Conservation (phyloP, 2,113 vertebrate genomes). For the Engraulis encrasicolus region DNA sequence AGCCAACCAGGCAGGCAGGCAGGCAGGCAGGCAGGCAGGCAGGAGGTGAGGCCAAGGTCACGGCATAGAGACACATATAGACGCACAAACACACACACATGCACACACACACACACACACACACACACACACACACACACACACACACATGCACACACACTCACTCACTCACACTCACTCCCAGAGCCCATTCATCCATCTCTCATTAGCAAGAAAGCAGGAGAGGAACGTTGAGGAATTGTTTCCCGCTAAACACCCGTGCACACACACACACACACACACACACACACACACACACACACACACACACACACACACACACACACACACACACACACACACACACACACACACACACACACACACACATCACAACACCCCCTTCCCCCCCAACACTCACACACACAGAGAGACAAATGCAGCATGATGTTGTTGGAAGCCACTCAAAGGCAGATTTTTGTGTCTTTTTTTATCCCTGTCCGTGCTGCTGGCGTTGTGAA, state of each 20-base stretch:
- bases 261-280: not conserved
- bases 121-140: not conserved
- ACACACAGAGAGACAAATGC: not conserved
- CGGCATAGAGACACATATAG: not conserved
- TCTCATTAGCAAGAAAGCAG: conserved; percentile 5
- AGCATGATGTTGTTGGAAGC: not conserved
- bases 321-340: not conserved
- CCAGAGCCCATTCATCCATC: not conserved
- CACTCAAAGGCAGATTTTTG: not conserved
- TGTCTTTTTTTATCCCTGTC: not conserved
- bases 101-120: not conserved
- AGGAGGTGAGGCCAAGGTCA: not conserved
- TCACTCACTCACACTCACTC: not conserved
- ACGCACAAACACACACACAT: not conserved
- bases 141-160: not conserved
- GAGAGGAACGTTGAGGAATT: not conserved
- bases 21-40: not conserved
- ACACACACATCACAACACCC: not conserved
- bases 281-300: not conserved
- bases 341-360: not conserved
- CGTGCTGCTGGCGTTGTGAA: not conserved
- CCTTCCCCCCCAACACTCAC: not conserved
- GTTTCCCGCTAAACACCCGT: not conserved
- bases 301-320: not conserved
- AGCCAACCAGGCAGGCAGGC: not conserved